Evolutionary conservation across 2,113 vertebrate species (phyloP).

Genomic region (Daboia siamensis): DNA sequence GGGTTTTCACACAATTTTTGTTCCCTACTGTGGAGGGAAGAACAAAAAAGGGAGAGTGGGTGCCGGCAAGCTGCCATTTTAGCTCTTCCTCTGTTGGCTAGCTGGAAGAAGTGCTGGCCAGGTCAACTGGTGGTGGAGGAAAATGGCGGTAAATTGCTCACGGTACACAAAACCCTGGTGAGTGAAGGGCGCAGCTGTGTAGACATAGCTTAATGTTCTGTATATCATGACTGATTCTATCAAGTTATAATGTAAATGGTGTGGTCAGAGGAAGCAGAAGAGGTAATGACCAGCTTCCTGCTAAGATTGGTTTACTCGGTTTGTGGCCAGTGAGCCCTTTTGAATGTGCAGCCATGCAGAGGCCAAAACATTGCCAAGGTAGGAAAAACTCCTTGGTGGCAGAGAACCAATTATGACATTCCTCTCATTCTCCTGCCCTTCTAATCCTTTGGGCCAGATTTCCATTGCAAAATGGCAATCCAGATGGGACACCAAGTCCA

Average conservation of each 20-base stretch:
- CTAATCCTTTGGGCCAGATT: background rate
- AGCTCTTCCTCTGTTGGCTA: background rate
- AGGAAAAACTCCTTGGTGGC: background rate
- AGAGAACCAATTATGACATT: background rate
- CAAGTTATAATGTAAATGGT: background rate
- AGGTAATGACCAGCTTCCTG: background rate
- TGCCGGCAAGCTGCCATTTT: background rate
- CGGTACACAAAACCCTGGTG: background rate
- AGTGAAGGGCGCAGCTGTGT: background rate
- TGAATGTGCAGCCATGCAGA: slow-evolving; percentile 22
- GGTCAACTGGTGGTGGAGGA: background rate
- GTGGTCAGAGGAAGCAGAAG: background rate
- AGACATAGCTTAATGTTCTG: background rate
- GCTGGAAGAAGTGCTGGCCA: background rate
- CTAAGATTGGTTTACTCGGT: background rate
- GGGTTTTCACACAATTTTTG: background rate
- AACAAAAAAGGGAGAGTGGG: background rate
- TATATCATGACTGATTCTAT: background rate
- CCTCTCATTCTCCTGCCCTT: background rate
- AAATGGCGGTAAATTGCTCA: background rate
- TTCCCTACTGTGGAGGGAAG: background rate
- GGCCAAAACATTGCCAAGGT: background rate
- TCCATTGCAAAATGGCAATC: background rate
- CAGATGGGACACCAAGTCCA: background rate
- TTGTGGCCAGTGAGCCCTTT: background rate